Percentiles rank a stretch among this genome's conserved stretches.
phyloP scores from a whole-genome alignment of 1,140 invertebrate species.

The Agraylea sexmaculata region DNA sequence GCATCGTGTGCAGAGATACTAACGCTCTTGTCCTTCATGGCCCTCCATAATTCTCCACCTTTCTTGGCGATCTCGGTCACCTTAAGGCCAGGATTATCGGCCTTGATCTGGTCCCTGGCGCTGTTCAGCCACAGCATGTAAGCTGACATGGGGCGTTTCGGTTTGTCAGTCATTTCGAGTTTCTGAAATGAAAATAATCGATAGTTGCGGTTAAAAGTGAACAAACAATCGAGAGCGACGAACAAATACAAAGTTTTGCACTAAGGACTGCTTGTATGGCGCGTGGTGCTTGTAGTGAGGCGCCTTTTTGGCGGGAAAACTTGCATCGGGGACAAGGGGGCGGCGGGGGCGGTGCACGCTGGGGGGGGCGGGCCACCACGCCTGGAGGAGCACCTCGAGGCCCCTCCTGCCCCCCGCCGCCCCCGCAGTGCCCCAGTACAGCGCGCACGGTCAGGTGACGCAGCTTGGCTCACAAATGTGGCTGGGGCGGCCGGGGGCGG shows the following conservation, averaged over 20 bases:
- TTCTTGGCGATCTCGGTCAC: conserved; percentile 78
- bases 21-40: conserved; percentile 68
- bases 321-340: no score
- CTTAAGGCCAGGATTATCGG: conserved; percentile 65
- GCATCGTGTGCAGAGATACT: no score
- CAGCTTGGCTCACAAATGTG: no score
- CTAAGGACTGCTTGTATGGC: not conserved
- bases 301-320: not conserved
- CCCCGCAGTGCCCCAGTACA: no score
- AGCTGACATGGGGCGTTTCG: conserved; percentile 73
- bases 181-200: not conserved
- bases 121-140: conserved; percentile 86
- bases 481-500: no score
- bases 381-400: not conserved
- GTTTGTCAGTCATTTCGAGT: conserved; percentile 67
- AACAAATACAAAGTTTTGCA: not conserved
- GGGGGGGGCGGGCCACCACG: not conserved
- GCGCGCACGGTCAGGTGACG: no score
- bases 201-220: conserved; percentile 5
- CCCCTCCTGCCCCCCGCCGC: not conserved
- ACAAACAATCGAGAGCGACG: not conserved
- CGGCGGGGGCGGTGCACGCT: no score
- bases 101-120: conserved; percentile 65
- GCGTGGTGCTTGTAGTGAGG: not conserved
- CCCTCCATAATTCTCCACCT: conserved; percentile 77